Conservation (phyloP, 2,888 invertebrate genomes). For the Pantelozetes paolii region DNA sequence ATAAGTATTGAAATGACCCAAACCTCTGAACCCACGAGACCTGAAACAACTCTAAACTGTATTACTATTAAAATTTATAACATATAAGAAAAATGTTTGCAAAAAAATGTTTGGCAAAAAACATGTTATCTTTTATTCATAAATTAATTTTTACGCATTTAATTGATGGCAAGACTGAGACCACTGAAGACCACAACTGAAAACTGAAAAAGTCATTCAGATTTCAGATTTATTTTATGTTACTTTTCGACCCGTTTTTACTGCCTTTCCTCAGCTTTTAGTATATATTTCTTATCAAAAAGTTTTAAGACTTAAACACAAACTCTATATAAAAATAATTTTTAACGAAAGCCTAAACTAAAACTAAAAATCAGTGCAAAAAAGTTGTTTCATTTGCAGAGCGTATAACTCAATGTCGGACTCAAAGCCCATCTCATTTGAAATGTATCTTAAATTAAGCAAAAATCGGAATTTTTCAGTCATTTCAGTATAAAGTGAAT, state of each 20-base stretch:
- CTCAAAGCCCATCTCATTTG: not conserved
- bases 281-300: no score
- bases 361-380: not conserved
- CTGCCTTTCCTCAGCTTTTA: not conserved
- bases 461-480: not conserved
- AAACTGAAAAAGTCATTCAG: not conserved
- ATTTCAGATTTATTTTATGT: not conserved
- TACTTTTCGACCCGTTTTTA: not conserved
- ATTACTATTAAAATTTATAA: not conserved
- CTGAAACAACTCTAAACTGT: not conserved
- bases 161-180: not conserved
- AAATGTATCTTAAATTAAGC: not conserved
- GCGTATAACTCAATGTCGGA: not conserved
- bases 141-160: conserved; percentile 23
- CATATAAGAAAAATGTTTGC: not conserved
- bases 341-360: no score
- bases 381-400: not conserved
- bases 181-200: not conserved
- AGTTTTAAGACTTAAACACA: no score
- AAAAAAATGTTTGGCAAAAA: not conserved
- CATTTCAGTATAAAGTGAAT: not conserved
- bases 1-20: not conserved
- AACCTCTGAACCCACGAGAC: not conserved
- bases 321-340: no score
- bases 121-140: conserved; percentile 26